A percentile compares a stretch with the other conserved stretches of the same genome.
These are phyloP conservation scores for Lasioglossum pauxillum DNA, from an alignment of 2,888 invertebrate species.

Conservation along the genomic window DNA sequence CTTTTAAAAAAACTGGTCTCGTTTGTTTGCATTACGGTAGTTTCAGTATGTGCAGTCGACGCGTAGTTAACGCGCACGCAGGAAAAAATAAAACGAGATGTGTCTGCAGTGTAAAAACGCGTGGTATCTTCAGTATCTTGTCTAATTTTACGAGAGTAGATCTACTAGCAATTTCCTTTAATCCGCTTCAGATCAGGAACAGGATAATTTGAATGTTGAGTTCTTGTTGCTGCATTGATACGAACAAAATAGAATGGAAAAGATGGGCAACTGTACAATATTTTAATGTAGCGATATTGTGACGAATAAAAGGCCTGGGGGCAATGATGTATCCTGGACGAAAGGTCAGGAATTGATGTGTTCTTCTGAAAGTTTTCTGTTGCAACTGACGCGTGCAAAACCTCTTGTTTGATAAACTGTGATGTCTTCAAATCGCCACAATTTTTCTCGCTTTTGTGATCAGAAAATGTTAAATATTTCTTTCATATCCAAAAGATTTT, in stretches of 20 bases:
- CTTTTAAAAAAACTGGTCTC: background rate
- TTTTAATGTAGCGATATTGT: conserved; percentile 35
- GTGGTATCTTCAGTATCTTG: background rate
- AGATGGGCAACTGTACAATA: conserved; percentile 1
- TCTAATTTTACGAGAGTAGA: background rate
- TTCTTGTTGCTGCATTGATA: background rate
- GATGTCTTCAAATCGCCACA: background rate
- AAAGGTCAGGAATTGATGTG: conserved; percentile 74
- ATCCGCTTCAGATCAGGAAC: background rate
- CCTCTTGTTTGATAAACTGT: background rate
- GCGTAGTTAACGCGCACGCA: background rate
- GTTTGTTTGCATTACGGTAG: background rate
- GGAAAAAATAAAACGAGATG: background rate
- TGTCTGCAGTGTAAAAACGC: background rate
- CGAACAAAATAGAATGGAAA: background rate
- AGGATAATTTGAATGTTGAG: background rate
- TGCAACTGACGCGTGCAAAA: background rate
- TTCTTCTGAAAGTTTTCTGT: conserved; percentile 20
- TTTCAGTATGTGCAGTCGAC: background rate
- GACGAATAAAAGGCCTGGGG: conserved; percentile 36
- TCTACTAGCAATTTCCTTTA: background rate
- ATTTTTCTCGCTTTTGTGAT: background rate
- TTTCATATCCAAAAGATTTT: no score
- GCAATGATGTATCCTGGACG: conserved; percentile 73
- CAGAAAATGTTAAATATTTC: background rate